phyloP scores from a whole-genome alignment of 2,797 vertebrate genomes.

The Amniataba percoides region DNA sequence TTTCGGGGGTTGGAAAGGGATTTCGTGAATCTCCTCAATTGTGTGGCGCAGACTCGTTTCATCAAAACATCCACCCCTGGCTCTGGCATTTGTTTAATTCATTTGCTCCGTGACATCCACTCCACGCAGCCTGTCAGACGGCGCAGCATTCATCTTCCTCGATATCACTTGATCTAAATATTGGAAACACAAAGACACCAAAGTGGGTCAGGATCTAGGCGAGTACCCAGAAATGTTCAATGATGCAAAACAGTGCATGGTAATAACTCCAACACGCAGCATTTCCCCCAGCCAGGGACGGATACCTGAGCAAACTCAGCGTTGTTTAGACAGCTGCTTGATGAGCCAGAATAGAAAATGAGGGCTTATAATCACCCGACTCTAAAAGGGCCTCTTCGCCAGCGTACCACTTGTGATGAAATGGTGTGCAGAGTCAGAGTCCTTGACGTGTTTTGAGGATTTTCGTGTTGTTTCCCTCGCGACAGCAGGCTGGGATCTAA shows the following conservation, averaged over 20 bases:
- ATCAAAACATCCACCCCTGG: constrained; percentile 41
- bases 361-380: constrained; percentile 71
- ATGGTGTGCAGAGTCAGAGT: constrained; percentile 63
- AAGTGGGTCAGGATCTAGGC: constrained; percentile 74
- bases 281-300: constrained; percentile 55
- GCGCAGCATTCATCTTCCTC: constrained; percentile 52
- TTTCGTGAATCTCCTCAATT: constrained; percentile 44
- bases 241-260: constrained; percentile 71
- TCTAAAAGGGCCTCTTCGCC: constrained; percentile 66
- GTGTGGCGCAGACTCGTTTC: constrained; percentile 4
- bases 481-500: constrained; percentile 58
- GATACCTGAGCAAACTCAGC: constrained; percentile 78
- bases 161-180: constrained; percentile 76
- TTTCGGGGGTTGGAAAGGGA: constrained; percentile 32
- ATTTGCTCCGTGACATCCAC: constrained; percentile 43
- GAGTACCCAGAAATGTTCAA: constrained; percentile 61
- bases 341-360: constrained; percentile 79
- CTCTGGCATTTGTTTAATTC: constrained; percentile 63
- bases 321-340: constrained; percentile 83
- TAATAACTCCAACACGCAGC: constrained; percentile 66
- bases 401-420: constrained; percentile 59
- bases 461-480: constrained; percentile 52
- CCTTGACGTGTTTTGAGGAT: constrained; percentile 68
- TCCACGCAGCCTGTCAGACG: constrained; percentile 55
- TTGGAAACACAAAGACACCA: constrained; percentile 71